phyloP scores from a whole-genome alignment of 2,888 invertebrate genomes.

The Tetramorium bicarinatum region DNA sequence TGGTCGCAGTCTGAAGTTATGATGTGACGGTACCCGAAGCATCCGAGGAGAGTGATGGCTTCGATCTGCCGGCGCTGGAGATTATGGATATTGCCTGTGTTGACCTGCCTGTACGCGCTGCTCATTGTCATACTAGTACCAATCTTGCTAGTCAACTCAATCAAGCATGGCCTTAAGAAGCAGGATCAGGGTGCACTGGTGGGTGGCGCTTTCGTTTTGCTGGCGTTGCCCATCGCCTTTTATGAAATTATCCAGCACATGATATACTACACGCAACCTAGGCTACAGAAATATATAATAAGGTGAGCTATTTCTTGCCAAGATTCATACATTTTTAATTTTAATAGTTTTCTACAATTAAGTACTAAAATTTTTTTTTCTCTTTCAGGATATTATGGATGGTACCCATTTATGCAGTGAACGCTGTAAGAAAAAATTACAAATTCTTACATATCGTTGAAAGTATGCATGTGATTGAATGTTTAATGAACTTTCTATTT shows the following conservation, averaged over 20 bases:
- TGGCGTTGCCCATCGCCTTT: slow-evolving; percentile 96
- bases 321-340: neutral
- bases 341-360: neutral
- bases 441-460: neutral
- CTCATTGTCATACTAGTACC: slow-evolving; percentile 95
- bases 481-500: slow-evolving; percentile 43
- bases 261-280: slow-evolving; percentile 96
- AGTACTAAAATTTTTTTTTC: slow-evolving; percentile 29
- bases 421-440: slow-evolving; percentile 91
- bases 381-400: slow-evolving; percentile 95
- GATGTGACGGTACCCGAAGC: slow-evolving; percentile 24
- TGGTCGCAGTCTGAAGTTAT: neutral
- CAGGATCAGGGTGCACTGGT: slow-evolving; percentile 94
- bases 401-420: slow-evolving; percentile 98
- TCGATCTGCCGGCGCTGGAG: slow-evolving; percentile 89
- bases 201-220: slow-evolving; percentile 96
- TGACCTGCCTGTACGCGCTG: slow-evolving; percentile 93
- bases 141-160: slow-evolving; percentile 92
- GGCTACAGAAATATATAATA: slow-evolving; percentile 97
- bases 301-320: slow-evolving; percentile 87
- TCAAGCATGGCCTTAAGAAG: slow-evolving; percentile 92
- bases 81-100: slow-evolving; percentile 95
- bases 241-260: slow-evolving; percentile 98
- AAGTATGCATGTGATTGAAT: slow-evolving; percentile 50
- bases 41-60: slow-evolving; percentile 80